A percentile compares a stretch with the other conserved stretches of the same genome.
Evolutionary conservation across 92 coral and sea anemone genomes (phyloP).

Genomic region (Umimayanthus chanpuru): DNA sequence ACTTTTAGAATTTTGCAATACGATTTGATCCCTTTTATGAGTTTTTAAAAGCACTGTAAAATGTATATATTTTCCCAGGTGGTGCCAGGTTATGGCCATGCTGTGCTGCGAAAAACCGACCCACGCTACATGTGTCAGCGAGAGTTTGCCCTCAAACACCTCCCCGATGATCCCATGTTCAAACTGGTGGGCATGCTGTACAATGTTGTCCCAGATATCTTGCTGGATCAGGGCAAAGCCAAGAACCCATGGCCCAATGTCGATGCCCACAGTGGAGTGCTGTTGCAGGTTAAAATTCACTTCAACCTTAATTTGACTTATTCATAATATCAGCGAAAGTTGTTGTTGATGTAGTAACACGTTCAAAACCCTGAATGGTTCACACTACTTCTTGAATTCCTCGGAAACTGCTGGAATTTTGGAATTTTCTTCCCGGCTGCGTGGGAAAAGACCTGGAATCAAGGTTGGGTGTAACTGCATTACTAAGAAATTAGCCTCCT

Average conservation of each 20-base stretch:
- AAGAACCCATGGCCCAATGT: conserved; percentile 99
- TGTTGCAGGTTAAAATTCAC: conserved; percentile 70
- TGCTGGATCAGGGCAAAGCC: conserved; percentile 96
- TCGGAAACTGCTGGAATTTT: too few relatives aligned
- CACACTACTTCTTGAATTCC: too few relatives aligned
- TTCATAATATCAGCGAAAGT: too few relatives aligned
- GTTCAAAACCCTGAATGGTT: too few relatives aligned
- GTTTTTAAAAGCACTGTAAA: neutral
- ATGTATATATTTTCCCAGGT: conserved; percentile 63
- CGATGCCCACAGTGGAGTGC: conserved; percentile 98
- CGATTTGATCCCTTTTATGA: too few relatives aligned
- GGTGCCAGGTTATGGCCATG: conserved; percentile 98
- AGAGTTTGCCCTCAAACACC: conserved; percentile 87
- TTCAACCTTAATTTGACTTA: too few relatives aligned
- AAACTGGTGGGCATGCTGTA: conserved; percentile 86
- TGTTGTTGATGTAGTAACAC: too few relatives aligned
- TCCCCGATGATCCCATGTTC: conserved; percentile 91
- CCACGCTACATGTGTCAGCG: conserved; percentile 95
- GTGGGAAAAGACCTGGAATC: too few relatives aligned
- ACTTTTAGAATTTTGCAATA: too few relatives aligned
- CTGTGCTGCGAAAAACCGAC: conserved; percentile 94
- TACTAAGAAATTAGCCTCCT: too few relatives aligned
- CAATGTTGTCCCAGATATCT: conserved; percentile 87
- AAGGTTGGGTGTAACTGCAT: too few relatives aligned
- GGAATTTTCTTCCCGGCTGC: too few relatives aligned